Base-by-base conservation (phyloP, 30 jellyfish, hydroid and myxozoan species). In the Cassiopea xamachana region DNA sequence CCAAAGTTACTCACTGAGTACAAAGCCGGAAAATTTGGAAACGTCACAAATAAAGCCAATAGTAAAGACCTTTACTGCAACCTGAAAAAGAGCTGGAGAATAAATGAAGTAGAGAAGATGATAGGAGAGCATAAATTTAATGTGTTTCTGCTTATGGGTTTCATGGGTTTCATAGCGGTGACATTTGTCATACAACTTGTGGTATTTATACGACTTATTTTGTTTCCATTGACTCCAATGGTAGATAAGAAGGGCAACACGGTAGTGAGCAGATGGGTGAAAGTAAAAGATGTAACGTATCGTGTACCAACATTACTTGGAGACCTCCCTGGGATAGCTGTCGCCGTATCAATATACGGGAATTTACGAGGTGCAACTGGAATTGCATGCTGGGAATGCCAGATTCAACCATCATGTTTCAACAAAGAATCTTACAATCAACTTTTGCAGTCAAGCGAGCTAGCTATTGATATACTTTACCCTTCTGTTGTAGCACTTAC, bases 311-410 rank as follows among this genome's bases (percentile, higher is more conserved):
- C 98, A 1, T 69, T 92, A 62, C 55, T 92, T 79, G 98, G 98
- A 17, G 98, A 92, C 68, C 73, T 92, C 7, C 98, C 98, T 39
- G 89, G 89, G 1, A 73, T 82, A 17, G 95, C 94, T 43, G 79
- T 83, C 49, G 94, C 94, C 43, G 98, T 92, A 48, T 71, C 90
- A 50, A 48, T 92, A 16, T 92, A 83, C 77, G 91, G 92, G 2
- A 46, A 51, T 60, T 19, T 81, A 14, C 76, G 98, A 46, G 98
- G 98, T 18, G 68, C 87, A 64, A 73, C 92, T 5, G 98, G 93
- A n/a, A 73, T 92, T 17, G 95, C 89, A 2, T 92, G 98, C 90
- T 92, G 94, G 93, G 95, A 92, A 69, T 92, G 98, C 89, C 91
- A 69, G 17, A 19, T 77, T 8, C 73, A 93, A 14, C 48, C 61